These are phyloP conservation scores for Apostichopus parvimensis DNA, from an alignment of 35 echinoderm and acorn worm species.

Conservation along the genomic window DNA sequence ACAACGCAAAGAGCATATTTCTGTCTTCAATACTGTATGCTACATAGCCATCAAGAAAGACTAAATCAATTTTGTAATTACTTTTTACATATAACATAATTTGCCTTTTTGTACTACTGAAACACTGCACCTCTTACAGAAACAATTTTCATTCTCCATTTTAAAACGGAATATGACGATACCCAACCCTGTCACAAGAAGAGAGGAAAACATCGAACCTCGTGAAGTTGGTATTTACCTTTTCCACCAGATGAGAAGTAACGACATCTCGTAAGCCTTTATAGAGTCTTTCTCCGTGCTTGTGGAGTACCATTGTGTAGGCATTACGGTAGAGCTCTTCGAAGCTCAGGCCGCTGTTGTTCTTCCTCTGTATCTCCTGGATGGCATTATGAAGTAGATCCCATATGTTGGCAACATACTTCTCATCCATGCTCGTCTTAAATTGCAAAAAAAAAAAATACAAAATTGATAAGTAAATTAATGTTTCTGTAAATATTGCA, in stretches of 20 bases:
- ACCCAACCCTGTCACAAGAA: no score
- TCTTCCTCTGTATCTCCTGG: slow-evolving; percentile 97
- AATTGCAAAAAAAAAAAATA: slow-evolving; percentile 1
- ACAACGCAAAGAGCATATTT: no score
- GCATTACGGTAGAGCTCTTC: slow-evolving; percentile 98
- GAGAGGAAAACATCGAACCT: no score
- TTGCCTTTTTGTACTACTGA: not conserved
- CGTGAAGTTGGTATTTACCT: slow-evolving; percentile 31
- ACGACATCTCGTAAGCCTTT: slow-evolving; percentile 92
- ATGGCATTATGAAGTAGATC: slow-evolving; percentile 93
- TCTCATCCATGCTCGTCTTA: slow-evolving; percentile 97
- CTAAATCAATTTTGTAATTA: no score
- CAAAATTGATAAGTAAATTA: not conserved
- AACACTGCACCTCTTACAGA: not conserved
- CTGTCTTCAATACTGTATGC: no score
- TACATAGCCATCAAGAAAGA: no score
- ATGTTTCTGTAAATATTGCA: no score
- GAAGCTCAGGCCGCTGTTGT: slow-evolving; percentile 99
- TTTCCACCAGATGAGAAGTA: slow-evolving; percentile 89
- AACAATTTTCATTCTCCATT: no score
- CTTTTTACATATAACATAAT: no score
- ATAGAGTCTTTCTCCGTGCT: slow-evolving; percentile 94
- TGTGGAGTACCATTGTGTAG: slow-evolving; percentile 98
- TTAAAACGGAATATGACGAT: no score
- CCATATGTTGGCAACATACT: slow-evolving; percentile 99